Evolutionary conservation across 1,140 invertebrate genomes (phyloP).

Genomic region (Polypedilum pembai): DNA sequence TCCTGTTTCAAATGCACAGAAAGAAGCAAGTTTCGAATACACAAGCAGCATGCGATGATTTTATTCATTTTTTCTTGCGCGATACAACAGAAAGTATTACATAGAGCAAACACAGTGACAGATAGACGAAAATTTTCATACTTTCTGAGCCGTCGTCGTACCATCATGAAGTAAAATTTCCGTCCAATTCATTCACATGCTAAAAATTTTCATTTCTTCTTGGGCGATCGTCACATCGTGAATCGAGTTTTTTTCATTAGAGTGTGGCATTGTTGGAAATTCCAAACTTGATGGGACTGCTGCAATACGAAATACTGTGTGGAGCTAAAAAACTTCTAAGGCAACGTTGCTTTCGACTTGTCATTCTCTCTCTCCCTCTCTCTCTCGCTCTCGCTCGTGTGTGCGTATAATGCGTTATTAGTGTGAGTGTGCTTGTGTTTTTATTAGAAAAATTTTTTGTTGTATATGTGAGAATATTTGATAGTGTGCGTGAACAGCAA

Average conservation of each 20-base stretch:
- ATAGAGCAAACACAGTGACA: constrained; percentile 31
- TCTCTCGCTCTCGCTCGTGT: background rate
- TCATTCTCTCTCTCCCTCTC: constrained; percentile 19
- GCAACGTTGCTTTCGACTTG: constrained; percentile 26
- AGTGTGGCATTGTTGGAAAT: constrained; percentile 30
- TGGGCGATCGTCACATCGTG: constrained; percentile 31
- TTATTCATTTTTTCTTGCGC: constrained; percentile 40
- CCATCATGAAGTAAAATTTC: constrained; percentile 12
- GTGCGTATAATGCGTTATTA: background rate
- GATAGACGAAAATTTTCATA: background rate
- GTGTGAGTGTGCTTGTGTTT: background rate
- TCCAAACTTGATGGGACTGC: constrained; percentile 36
- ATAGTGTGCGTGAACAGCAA: background rate
- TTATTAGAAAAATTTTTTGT: background rate
- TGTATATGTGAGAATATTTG: background rate
- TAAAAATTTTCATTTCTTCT: constrained; percentile 28
- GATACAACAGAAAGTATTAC: constrained; percentile 39
- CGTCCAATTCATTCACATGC: background rate
- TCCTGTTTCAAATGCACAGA: constrained; percentile 32
- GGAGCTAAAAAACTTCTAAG: constrained; percentile 27
- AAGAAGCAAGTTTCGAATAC: constrained; percentile 32
- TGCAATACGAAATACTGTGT: constrained; percentile 16
- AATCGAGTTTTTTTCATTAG: background rate
- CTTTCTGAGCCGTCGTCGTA: constrained; percentile 21
- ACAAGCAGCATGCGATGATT: constrained; percentile 34